A percentile compares a stretch with the other conserved stretches of the same genome.
Conservation (phyloP, 2,113 vertebrate species). For the Caloenas nicobarica region DNA sequence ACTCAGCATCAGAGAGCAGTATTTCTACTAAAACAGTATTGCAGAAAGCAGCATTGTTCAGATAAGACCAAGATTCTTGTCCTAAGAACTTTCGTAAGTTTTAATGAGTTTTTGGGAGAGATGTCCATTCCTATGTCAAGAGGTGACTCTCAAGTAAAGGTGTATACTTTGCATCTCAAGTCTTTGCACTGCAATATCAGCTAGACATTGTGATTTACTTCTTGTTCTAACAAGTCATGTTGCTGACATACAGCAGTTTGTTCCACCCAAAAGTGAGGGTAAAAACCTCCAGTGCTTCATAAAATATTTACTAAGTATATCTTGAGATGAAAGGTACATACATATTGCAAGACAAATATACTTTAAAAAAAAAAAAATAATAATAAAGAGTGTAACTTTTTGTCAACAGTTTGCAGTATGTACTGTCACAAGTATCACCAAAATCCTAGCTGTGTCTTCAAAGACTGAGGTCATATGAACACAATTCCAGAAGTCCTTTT, state of each 20-base stretch:
- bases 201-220: not conserved
- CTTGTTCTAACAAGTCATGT: not conserved
- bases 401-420: not conserved
- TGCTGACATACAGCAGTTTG: not conserved
- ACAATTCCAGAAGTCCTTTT: not conserved
- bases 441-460: not conserved
- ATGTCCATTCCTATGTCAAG: not conserved
- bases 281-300: not conserved
- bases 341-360: not conserved
- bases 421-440: not conserved
- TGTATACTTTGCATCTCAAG: not conserved
- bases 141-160: not conserved
- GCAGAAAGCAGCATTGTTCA: not conserved
- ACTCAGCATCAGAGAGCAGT: not conserved
- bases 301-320: not conserved
- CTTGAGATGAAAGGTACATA: not conserved
- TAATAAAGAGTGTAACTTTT: not conserved
- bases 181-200: not conserved
- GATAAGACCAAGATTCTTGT: not conserved
- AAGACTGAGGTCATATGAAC: not conserved
- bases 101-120: not conserved
- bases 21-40: not conserved
- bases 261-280: not conserved
- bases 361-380: not conserved
- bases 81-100: not conserved